Evolutionary conservation across 2,113 vertebrate genomes (phyloP), one percentile per base, ranked within the genome.

Genomic region (Anolis sagrei): DNA sequence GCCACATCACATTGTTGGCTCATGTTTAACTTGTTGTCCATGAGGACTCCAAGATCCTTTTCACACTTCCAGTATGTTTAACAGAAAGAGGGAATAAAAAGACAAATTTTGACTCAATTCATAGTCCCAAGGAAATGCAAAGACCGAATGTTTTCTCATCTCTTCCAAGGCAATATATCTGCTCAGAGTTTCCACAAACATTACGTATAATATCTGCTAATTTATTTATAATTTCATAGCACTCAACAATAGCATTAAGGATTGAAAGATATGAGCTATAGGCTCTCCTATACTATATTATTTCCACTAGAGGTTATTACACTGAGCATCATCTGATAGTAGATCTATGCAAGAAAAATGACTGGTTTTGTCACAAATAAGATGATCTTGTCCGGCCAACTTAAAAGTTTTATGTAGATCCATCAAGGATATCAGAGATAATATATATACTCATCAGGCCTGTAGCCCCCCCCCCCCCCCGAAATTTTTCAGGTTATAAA

Each of bases 401-500:
- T 4, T 29, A 16, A 80, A 77, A 91, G 83, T 91, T 93, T 92
- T 92, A 91, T 87, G 84, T 39, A 16, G 54, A 79, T 27, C 84
- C 87, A 92, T 91, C 90, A 94, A 92, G 86, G 80, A 75, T 86
- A 86, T n/a, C n/a, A 1, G 49, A 81, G 87, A 54, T 84, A 86
- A 81, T 72, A 2, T 44, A 44, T 44, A 44, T 44, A 44, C 39
- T n/a, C n/a, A n/a, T n/a, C n/a, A n/a, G n/a, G n/a, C n/a, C n/a
- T n/a, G n/a, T n/a, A n/a, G n/a, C n/a, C n/a, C n/a, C n/a, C n/a
- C n/a, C n/a, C n/a, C n/a, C n/a, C n/a, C n/a, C n/a, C n/a, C n/a
- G n/a, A n/a, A n/a, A n/a, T n/a, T n/a, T n/a, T n/a, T n/a, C n/a
- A n/a, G n/a, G n/a, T n/a, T n/a, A n/a, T n/a, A n/a, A n/a, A n/a